phyloP scores from a whole-genome alignment of 2,113 vertebrate species.

The Neotragus moschatus region DNA sequence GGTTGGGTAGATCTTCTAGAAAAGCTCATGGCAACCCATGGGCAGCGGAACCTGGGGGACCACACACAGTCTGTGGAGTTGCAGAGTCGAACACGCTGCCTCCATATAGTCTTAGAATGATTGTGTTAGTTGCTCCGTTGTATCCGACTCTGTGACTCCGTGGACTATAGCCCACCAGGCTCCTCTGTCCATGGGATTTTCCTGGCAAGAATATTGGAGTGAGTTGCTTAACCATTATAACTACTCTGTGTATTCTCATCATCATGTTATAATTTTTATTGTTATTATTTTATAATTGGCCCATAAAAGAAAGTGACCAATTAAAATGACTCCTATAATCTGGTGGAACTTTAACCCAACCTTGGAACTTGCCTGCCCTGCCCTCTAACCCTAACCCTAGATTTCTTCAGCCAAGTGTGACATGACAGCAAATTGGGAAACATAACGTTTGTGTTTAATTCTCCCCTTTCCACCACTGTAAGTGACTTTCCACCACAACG shows the following conservation, averaged over 20 bases:
- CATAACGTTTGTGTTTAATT: neutral
- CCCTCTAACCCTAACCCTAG: neutral
- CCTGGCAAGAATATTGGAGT: neutral
- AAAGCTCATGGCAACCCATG: neutral
- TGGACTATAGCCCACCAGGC: neutral
- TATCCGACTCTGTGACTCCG: neutral
- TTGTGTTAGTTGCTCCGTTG: neutral
- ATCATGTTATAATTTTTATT: neutral
- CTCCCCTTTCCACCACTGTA: neutral
- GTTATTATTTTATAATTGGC: neutral
- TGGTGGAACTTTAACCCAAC: neutral
- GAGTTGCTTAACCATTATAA: neutral
- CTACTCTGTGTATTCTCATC: neutral
- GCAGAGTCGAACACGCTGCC: fast-evolving
- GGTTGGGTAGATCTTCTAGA: neutral
- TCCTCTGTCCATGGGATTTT: neutral
- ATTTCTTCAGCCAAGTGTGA: neutral
- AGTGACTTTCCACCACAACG: neutral
- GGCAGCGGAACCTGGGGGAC: neutral
- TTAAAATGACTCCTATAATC: neutral
- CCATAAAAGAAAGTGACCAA: neutral
- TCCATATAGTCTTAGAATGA: neutral
- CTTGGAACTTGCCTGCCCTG: neutral
- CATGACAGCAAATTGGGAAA: neutral
- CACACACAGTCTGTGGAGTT: neutral